Evolutionary conservation across 2,888 invertebrate genomes (phyloP).

Genomic region (Junonia oenone): DNA sequence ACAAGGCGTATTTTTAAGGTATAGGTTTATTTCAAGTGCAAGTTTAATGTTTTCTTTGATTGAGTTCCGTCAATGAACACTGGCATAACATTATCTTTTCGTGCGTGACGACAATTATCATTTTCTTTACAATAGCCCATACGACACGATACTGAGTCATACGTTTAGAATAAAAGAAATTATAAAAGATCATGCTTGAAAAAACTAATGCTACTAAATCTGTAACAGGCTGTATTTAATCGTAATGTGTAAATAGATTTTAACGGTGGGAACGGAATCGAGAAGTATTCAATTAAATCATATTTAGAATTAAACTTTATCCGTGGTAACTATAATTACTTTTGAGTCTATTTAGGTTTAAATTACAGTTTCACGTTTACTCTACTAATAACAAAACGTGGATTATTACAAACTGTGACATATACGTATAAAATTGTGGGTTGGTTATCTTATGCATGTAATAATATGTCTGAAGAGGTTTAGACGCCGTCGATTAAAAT

Average conservation of each 20-base stretch:
- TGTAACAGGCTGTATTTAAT: neutral
- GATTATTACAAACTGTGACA: no score
- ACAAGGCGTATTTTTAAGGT: neutral
- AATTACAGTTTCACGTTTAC: no score
- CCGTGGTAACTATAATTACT: neutral
- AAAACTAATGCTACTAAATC: no score
- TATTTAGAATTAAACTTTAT: neutral
- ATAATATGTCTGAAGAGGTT: neutral
- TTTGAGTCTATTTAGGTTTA: no score
- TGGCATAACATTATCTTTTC: constrained; percentile 9
- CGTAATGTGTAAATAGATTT: neutral
- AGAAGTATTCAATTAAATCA: neutral
- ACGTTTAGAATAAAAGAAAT: no score
- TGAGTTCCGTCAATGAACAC: constrained; percentile 1
- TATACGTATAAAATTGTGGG: no score
- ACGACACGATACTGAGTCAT: neutral
- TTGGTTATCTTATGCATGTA: neutral
- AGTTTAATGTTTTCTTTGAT: constrained; percentile 9
- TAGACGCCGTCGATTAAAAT: neutral
- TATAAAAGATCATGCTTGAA: no score
- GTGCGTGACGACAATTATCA: neutral
- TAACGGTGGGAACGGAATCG: neutral
- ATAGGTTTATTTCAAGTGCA: constrained; percentile 8
- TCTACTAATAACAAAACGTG: no score
- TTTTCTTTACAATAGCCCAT: neutral